These are phyloP conservation scores for Itoplectis maculator DNA, from an alignment of 2,888 invertebrate genomes.

Conservation along the genomic window DNA sequence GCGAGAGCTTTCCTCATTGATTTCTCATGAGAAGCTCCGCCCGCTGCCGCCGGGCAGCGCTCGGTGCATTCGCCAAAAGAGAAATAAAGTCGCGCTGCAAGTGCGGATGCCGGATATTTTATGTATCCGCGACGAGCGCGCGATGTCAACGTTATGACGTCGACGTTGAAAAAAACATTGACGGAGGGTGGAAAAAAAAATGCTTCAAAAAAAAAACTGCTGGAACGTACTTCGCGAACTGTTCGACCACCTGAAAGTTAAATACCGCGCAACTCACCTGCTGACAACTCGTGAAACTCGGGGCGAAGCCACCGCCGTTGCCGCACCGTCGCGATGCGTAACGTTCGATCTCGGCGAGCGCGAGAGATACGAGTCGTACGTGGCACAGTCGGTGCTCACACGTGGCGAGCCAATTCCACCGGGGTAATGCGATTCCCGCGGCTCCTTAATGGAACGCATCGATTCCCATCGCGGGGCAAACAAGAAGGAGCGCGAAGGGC, in stretches of 20 bases:
- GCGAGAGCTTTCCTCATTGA: constrained; percentile 32
- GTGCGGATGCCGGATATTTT: not conserved
- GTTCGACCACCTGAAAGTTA: constrained; percentile 22
- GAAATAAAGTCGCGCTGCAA: not conserved
- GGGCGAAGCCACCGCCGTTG: constrained; percentile 20
- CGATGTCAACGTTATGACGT: not conserved
- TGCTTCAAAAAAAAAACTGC: too few relatives aligned
- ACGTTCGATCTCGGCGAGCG: constrained; percentile 46
- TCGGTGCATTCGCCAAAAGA: not conserved
- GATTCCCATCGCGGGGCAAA: constrained; percentile 81
- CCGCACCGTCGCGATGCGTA: not conserved
- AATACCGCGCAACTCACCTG: too few relatives aligned
- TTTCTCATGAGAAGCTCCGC: constrained; percentile 24
- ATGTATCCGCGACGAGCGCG: not conserved
- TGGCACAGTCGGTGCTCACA: constrained; percentile 38
- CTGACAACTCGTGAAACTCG: not conserved
- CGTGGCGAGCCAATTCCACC: constrained; percentile 76
- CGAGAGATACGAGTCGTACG: not conserved
- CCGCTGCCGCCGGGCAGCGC: too few relatives aligned
- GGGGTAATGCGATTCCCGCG: constrained; percentile 74
- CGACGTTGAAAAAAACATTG: not conserved
- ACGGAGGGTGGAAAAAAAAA: not conserved
- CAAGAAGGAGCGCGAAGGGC: constrained; percentile 73
- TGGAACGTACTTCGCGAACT: constrained; percentile 1
- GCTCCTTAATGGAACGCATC: constrained; percentile 80